These are phyloP conservation scores for Paralichthys olivaceus DNA, from an alignment of 2,113 vertebrate genomes.

Conservation along the genomic window DNA sequence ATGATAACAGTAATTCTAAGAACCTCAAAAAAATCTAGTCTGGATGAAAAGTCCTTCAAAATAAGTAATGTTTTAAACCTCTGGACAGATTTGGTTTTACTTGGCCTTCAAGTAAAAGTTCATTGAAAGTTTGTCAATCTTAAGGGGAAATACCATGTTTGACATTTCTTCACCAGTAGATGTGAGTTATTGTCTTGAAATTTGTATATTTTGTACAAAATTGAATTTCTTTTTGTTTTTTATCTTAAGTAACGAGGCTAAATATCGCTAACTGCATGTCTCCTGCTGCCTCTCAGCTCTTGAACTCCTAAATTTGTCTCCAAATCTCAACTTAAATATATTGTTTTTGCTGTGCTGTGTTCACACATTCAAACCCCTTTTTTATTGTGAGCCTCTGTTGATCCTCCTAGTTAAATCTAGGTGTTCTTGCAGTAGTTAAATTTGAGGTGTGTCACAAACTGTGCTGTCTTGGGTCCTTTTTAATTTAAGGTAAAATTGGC, in stretches of 20 bases:
- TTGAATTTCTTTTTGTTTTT: too few species aligned
- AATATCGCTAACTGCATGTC: neutral
- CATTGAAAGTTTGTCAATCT: too few species aligned
- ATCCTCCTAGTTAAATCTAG: too few species aligned
- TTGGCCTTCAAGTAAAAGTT: too few species aligned
- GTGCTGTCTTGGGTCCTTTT: neutral
- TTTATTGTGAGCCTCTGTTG: too few species aligned
- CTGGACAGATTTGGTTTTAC: neutral
- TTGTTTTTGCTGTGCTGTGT: conserved; percentile 16
- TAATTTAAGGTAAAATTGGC: neutral
- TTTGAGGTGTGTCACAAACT: conserved; percentile 7
- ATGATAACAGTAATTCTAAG: neutral
- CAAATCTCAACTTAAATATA: neutral
- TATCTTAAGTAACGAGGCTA: too few species aligned
- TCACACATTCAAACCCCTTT: neutral
- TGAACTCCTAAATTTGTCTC: neutral
- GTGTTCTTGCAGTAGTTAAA: too few species aligned
- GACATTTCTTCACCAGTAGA: too few species aligned
- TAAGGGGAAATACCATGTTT: too few species aligned
- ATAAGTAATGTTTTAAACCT: neutral
- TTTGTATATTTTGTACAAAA: too few species aligned
- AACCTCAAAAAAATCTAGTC: neutral
- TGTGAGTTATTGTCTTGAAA: too few species aligned
- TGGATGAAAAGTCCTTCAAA: too few species aligned
- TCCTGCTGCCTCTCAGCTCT: neutral